Base-by-base conservation (phyloP, 92 coral and sea anemone species). In the Pocillopora grandis region DNA sequence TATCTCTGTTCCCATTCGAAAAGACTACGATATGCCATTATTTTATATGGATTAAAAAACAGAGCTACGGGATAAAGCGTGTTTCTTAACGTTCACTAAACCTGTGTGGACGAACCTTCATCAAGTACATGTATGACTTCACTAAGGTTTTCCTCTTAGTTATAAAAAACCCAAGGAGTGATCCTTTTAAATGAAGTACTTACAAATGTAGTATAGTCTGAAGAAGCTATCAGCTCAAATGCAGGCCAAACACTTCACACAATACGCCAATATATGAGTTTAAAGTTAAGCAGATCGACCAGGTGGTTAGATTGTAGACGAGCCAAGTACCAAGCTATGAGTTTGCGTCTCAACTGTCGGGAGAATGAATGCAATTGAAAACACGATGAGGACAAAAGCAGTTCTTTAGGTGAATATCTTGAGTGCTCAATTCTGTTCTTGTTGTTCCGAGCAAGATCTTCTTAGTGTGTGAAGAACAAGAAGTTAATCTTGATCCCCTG, bases 251-350 rank as follows among this genome's bases (percentile, higher is more conserved):
- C 35, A 42, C 23, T 72, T 42, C 16, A 19, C 52, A 59, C 33
- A 62, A 81, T 33, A 12, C 49, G 66, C 15, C 20, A 42, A 81
- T 60, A 61, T 11, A 71, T 12, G 71, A 81, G 78, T 33, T 71
- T 70, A 81, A 71, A 81, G 78, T 71, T 80, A 71, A 71, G 84
- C 56, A 70, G 65, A 55, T 56, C 18, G 52, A 66, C 33, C 84
- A 67, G 84, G 48, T 80, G 84, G 9, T 11, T 6, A 19, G 14
- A 12, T 48, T 18, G 12, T 42, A 19, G 77, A 42, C 52, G 8
- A 42, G 52, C 0, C 52, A 42, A 42, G 52, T 42, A 42, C 52
- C 52, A 7, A 42, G 52, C 7, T 42, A 3, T 42, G 5, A 42
- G 52, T 42, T 42, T 7, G 52, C 52, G 52, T 42, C 52, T 42